Evolutionary conservation across 2,797 vertebrate species (phyloP), one percentile per base, ranked within the genome.

Genomic region (Lepilemur septentrionalis): DNA sequence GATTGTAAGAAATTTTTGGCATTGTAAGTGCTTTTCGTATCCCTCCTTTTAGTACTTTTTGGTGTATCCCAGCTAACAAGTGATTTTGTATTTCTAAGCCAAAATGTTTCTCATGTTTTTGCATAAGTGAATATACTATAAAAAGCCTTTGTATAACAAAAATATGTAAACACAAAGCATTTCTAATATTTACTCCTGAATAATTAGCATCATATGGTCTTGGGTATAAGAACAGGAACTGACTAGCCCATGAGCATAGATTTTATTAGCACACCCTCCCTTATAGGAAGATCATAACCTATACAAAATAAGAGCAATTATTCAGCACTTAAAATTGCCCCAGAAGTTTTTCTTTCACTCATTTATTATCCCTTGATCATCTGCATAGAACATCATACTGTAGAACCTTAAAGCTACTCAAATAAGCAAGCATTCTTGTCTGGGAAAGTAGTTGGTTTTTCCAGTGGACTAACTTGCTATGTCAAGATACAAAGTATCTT

Each of bases 41-140:
- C 35, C 0, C 52, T 32, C 17, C 72, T 32, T 0, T 70, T 81
- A 30, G 11, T 92, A 5, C n/a, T 92, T 73, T 88, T 81, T 70
- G 32, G 0, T 52, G 11, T 88, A 83, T 75, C 50, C 15, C 38
- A 79, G 12, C 76, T 94, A 61, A 82, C 38, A 86, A 52, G 15
- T 78, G 14, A 57, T 85, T 57, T 23, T 85, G 12, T 93, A 73
- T 83, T 91, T 97, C 89, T 92, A 83, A 96, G 69, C 15, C 18
- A 87, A 61, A 95, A 88, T 35, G 25, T 87, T 93, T 22, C 35
- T 87, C 46, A 52, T 61, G 41, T 79, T 97, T 95, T 93, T 89
- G 7, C 22, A 23, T 79, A 96, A 91, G 4, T 78, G 92, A 4
- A 63, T 80, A 17, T 22, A 48, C 32, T 50, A 48, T 61, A 78